Conservation (phyloP, 2,797 vertebrate species). For the Falco naumanni region DNA sequence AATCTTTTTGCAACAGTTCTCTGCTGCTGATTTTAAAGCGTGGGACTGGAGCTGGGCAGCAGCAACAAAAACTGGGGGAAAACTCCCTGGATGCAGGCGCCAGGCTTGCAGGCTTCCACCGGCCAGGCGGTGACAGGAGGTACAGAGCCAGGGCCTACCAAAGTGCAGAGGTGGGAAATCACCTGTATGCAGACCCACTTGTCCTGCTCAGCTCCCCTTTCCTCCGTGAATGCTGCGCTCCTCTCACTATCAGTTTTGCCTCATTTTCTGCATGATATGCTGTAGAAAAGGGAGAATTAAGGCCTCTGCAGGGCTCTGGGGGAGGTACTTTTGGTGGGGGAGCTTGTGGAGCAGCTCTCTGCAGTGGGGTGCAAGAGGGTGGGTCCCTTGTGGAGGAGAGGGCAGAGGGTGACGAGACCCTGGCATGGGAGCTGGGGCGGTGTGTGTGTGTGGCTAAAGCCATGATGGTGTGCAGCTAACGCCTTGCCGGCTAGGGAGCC, state of each 20-base stretch:
- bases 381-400: neutral
- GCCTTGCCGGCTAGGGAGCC: rapidly evolving
- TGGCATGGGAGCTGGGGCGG: rapidly evolving
- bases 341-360: neutral
- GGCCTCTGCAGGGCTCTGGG: neutral
- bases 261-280: neutral
- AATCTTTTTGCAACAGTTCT: neutral
- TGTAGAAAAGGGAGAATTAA: neutral
- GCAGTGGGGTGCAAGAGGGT: rapidly evolving
- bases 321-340: neutral
- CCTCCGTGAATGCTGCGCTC: neutral
- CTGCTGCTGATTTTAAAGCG: neutral
- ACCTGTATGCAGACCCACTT: rapidly evolving
- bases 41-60: neutral
- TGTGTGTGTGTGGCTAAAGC: neutral
- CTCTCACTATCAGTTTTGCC: neutral
- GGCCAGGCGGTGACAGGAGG: rapidly evolving
- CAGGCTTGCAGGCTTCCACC: neutral
- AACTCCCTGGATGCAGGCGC: neutral
- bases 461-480: neutral
- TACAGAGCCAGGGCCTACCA: neutral
- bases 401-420: rapidly evolving
- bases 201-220: neutral
- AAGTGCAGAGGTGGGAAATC: neutral
- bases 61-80: neutral